These are phyloP conservation scores for Cremastinae sp. DNA, from an alignment of 2,888 invertebrate species.

Conservation along the genomic window DNA sequence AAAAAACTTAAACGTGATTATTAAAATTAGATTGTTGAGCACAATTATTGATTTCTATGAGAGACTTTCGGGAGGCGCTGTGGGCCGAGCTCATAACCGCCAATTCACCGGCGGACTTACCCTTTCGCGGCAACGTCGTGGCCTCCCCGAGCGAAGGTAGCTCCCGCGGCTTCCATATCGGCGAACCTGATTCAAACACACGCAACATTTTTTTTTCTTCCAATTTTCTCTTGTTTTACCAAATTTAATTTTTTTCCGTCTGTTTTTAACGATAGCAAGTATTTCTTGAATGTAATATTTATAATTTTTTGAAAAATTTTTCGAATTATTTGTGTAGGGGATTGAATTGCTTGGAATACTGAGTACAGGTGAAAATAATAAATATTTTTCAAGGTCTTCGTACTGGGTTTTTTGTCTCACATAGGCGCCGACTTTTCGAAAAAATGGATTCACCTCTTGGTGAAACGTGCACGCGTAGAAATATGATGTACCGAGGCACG, in stretches of 20 bases:
- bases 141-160: constrained; percentile 83
- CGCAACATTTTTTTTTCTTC: constrained; percentile 57
- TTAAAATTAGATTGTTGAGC: constrained; percentile 80
- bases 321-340: no score
- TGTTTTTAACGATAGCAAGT: no score
- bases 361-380: no score
- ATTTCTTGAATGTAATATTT: neutral
- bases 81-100: constrained; percentile 81
- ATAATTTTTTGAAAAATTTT: neutral
- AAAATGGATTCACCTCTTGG: constrained; percentile 15
- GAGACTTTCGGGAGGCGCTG: constrained; percentile 83
- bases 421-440: constrained; percentile 66
- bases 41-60: constrained; percentile 81
- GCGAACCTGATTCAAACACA: constrained; percentile 87
- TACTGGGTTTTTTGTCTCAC: constrained; percentile 45
- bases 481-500: constrained; percentile 35
- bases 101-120: constrained; percentile 80
- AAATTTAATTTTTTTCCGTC: constrained; percentile 15
- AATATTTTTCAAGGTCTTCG: constrained; percentile 30
- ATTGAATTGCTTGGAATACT: constrained; percentile 1
- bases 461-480: constrained; percentile 28
- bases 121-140: constrained; percentile 85
- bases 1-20: constrained; percentile 79
- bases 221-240: constrained; percentile 15
- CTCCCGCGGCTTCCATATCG: constrained; percentile 99